phyloP scores from a whole-genome alignment of 2,888 invertebrate species.

The Meghimatium bilineatum region DNA sequence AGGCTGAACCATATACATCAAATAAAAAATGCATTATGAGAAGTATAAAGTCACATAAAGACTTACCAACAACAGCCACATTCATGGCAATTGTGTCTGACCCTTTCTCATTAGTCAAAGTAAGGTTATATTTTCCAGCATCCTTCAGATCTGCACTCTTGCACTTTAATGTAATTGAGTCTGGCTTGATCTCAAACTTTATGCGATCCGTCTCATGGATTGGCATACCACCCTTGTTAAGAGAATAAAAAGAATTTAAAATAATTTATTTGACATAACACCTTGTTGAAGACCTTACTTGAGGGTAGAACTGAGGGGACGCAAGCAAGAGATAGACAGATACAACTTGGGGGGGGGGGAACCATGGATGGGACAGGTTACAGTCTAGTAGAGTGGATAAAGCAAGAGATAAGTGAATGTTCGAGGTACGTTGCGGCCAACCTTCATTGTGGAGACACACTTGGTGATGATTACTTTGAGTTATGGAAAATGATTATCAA shows the following conservation, averaged over 20 bases:
- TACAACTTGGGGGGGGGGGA: no score
- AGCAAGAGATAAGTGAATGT: no score
- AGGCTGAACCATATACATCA: neutral
- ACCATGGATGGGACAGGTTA: no score
- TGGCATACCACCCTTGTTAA: conserved; percentile 85
- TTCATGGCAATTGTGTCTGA: conserved; percentile 94
- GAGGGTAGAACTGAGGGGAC: no score
- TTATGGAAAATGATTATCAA: no score
- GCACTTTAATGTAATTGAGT: conserved; percentile 72
- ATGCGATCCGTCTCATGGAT: conserved; percentile 86
- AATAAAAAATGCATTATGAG: neutral
- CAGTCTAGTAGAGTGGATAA: no score
- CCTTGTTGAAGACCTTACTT: no score
- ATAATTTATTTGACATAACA: neutral
- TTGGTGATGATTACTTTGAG: no score
- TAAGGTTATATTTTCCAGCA: conserved; percentile 94
- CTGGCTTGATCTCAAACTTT: conserved; percentile 81
- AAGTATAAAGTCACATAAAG: neutral
- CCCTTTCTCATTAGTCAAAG: conserved; percentile 91
- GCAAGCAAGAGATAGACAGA: no score
- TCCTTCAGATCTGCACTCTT: conserved; percentile 93
- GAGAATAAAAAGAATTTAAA: neutral
- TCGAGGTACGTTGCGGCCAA: no score
- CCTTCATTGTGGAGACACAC: no score
- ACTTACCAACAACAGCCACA: conserved; percentile 82